Evolutionary conservation across 2,113 vertebrate species (phyloP), one percentile per base, ranked within the genome.

Genomic region (Motacilla tschutschensis): DNA sequence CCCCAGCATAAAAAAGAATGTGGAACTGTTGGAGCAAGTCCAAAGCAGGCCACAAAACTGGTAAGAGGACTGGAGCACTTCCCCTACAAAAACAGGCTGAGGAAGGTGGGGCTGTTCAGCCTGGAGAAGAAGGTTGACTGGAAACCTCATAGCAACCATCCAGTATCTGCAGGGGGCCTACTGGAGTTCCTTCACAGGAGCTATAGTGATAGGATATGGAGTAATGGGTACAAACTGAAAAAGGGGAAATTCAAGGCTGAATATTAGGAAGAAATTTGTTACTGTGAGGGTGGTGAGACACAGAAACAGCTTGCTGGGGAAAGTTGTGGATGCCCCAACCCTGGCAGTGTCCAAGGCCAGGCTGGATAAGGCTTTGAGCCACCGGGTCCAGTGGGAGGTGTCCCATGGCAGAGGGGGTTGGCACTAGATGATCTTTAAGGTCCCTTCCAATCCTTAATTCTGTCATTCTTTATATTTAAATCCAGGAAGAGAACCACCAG

Each of bases 71-170:
- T 43, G 26, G 2, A 71, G 15, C 26, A 64, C 10, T 12, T 29
- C 8, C 15, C 28, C 36, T 38, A 3, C 0, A 0, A 28, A 50
- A 43, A 38, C 28, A 71, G 10, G 28, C 26, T 57, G 43, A 57
- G 26, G 11, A 71, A 38, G 3, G 5, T 33, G 22, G 16, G 18
- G 43, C 12, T 71, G 5, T 6, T n/a, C 36, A 50, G 31, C 12
- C n/a, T n/a, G 31, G 31, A 70, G 26, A 54, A 41, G 4, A n/a
- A 28, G 26, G 22, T 9, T 57, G 18, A 2, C 1, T 14, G 16
- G 36, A 78, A 6, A 64, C 19, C n/a, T n/a, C 26, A 43, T 0
- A 28, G n/a, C 22, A 78, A 26, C 35, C 18, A 19, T 12, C 12
- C 12, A 28, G 21, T n/a, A 36, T 19, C 36, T 71, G 36, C 50